Evolutionary conservation across 2,888 invertebrate genomes (phyloP), one percentile per base, ranked within the genome.

Genomic region (Parthenolecanium corni): DNA sequence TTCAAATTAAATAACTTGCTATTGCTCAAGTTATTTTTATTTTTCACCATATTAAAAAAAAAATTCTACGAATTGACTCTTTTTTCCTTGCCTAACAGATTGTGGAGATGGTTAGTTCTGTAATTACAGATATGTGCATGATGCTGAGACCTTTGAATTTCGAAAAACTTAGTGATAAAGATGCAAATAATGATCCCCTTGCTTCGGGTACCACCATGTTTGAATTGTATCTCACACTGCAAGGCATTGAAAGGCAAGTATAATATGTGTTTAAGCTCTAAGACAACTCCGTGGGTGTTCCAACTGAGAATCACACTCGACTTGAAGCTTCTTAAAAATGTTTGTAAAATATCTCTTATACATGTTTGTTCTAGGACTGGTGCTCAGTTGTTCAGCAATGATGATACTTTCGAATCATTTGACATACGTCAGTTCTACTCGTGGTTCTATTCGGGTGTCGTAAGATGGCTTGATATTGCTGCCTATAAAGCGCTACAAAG

Each of bases 391-490:
- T 54, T 42, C 47, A 24, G 47, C 4, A 52, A 64, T 18, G 23
- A 65, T 25, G 49, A 57, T 36, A 52, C 58, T 21, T 49, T 54
- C 1, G 64, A 66, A 25, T 40, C 44, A 3, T 65, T 52, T 71
- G 78, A 80, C 53, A 82, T 89, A 69, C 42, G 80, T 24, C 80
- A 82, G 67, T 92, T 87, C 74, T 84, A 93, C 73, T 79, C 82
- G 52, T 93, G 94, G 93, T 97, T 97, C 75, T 84, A 86, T 70
- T 84, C 84, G 14, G 94, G 92, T 1, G 93, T 96, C 0, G 85
- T 89, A 0, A 90, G 91, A 70, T 96, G 96, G 95, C 74, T 97
- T 23, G 89, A 91, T 69, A 90, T 96, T 66, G 93, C 95, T 0
- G 85, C 89, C 2, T 88, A 83, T 70, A 94, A 93, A 74, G 90